Base-by-base conservation (phyloP, 1,140 invertebrate species). In the Drosophila ohnishii region DNA sequence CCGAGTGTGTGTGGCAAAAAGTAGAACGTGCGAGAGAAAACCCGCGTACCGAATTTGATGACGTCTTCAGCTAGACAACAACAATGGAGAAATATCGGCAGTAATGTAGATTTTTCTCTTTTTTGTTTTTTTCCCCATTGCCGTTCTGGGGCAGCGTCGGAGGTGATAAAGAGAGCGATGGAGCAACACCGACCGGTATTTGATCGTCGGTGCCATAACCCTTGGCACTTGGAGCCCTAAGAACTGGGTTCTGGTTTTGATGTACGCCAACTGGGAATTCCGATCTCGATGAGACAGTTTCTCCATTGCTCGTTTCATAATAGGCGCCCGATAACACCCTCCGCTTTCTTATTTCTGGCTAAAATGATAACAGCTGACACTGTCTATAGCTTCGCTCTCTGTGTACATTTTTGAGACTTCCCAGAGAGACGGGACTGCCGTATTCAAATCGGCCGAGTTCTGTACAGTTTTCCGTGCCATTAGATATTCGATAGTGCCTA, bases 11-110 rank as follows among this genome's bases (percentile, higher is more conserved):
- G 57, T 81, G 48, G 74, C 73, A 67, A 75, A 65, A 75, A 72
- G 53, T 69, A 78, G 75, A 78, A 80, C 80, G 76, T 84, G 80
- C 74, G 62, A 72, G 76, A 79, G 71, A 79, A 86, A 79, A 63
- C 83, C 78, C 82, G 83, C 83, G 83, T 79, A 83, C 72, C 62
- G 63, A 87, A 66, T 73, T 79, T 86, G 83, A 82, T 87, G 83
- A 86, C 83, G 83, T 86, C 79, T 82, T 76, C 78, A 87, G 80
- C 67, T 47, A 77, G 79, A 75, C 56, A 77, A 76, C 64, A 76
- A 76, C 73, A 76, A 70, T 72, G 50, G 13, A 40, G 57, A 55
- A 63, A 63, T 74, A 73, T 72, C 48, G 71, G 70, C 28, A 53
- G 57, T 63, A 74, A 63, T 63, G 60, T 80, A 63, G 50, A 59